Base-by-base conservation (phyloP, 1,140 invertebrate species). In the Heliconius melpomene region DNA sequence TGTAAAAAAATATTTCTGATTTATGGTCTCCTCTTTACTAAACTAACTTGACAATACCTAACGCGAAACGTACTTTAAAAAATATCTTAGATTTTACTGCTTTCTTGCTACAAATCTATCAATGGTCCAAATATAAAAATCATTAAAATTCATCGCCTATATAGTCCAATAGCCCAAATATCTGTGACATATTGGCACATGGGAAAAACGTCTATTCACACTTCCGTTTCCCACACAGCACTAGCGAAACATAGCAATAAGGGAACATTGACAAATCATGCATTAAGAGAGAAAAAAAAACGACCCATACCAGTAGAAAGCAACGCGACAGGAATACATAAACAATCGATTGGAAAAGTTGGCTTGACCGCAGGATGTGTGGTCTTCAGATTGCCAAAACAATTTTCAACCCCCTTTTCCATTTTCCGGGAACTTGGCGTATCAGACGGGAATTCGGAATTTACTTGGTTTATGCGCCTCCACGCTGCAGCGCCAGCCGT, bases 321-420 rank as follows among this genome's bases (percentile, higher is more conserved):
- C 76, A 80, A 90, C 88, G 86, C 86, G 86, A 84, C 77, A 83
- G 83, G 90, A 91, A 92, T 93, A 93, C 89, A 88, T 87, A 91
- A 91, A 87, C 88, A 86, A 82, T 75, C 82, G 89, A 94, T 94
- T 90, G 91, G 93, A 92, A 93, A 93, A 89, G 87, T 87, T 85
- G 81, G 91, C 90, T 90, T 91, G 93, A 94, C 94, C 92, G 85
- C 94, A 92, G 93, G 93, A 95, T 94, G 93, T 94, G 93, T 91
- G 93, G 93, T 90, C 92, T 94, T 91, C 89, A 91, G 88, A 90
- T 92, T 94, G 92, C 92, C 91, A 94, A 94, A 93, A 94, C 91
- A 93, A 92, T 92, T 94, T 93, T 93, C 89, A 92, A 90, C 88
- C 86, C 88, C 87, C 92, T 91, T 91, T 92, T 90, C 91, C 88